Base-by-base conservation (phyloP, 2,113 vertebrate genomes). In the Toxotes chatareus region DNA sequence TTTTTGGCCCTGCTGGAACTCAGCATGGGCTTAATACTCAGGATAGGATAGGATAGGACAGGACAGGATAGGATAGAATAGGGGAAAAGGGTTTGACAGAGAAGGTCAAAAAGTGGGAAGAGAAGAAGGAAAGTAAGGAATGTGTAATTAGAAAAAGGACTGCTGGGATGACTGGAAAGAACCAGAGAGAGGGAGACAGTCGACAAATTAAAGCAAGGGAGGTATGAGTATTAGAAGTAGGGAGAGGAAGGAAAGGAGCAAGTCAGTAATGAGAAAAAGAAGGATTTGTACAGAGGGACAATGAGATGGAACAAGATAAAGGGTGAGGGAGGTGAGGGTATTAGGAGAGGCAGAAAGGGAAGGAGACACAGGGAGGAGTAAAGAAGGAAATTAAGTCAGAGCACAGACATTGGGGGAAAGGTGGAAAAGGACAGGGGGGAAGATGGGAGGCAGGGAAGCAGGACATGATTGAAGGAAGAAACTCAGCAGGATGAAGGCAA, bases 21-120 rank as follows among this genome's bases (percentile, higher is more conserved):
- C 78, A 62, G 68, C 65, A 53, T 63, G 61, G 65, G 73, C 68
- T 77, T 91, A 85, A 83, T 83, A 75, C 86, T 60, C 21, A 4
- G 47, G 76, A 85, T 13, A 63, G 63, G 64, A 85, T 31, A 31
- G 67, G 42, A 66, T 57, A 31, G 67, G 74, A 72, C 19, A 23
- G 57, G 63, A 83, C 49, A 16, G 66, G 67, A 55, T 59, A 60
- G 72, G 51, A 55, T 40, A 46, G 70, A 60, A 57, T 7, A 42
- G 70, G 36, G 16, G 34, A 13, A 34, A 42, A 14, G 49, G 9
- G 69, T 55, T 74, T 1, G 19, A 38, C 34, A 6, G 21, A 47
- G 70, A 76, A 81, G 77, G 83, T 87, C 51, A 73, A 68, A 71
- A 46, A 59, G 38, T n/a, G 1, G 31, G 40, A 66, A 31, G 34